A percentile compares a stretch with the other conserved stretches of the same genome.
These are phyloP conservation scores for Eciton burchellii DNA, from an alignment of 1,140 invertebrate species.

Conservation along the genomic window DNA sequence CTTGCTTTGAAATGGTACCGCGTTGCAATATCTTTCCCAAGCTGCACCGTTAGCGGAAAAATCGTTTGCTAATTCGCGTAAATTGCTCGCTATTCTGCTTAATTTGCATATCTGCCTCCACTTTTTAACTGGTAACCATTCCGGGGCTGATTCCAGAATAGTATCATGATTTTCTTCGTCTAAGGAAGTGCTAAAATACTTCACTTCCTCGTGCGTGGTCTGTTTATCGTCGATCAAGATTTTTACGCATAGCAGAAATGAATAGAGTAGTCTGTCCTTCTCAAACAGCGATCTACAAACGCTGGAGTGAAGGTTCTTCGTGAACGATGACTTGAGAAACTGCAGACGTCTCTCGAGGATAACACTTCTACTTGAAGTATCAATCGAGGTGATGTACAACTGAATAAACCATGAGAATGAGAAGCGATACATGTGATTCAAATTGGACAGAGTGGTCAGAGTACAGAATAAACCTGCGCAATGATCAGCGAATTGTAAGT, in stretches of 20 bases:
- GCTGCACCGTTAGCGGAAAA: conserved; percentile 80
- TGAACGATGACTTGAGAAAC: conserved; percentile 88
- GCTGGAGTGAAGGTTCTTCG: conserved; percentile 88
- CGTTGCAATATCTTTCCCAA: conserved; percentile 87
- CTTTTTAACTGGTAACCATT: conserved; percentile 88
- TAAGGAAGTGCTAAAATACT: conserved; percentile 86
- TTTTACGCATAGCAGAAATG: conserved; percentile 88
- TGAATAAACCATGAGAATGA: conserved; percentile 89
- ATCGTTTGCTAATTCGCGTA: conserved; percentile 81
- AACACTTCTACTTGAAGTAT: conserved; percentile 87
- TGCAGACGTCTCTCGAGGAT: conserved; percentile 86
- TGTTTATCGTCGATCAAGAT: conserved; percentile 83
- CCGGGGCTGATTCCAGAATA: conserved; percentile 84
- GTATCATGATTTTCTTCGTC: conserved; percentile 78
- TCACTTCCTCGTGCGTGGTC: conserved; percentile 87
- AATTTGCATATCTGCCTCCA: conserved; percentile 88
- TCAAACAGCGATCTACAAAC: conserved; percentile 90
- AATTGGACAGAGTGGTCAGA: conserved; percentile 87
- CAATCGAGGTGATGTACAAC: conserved; percentile 88
- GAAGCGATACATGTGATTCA: conserved; percentile 92
- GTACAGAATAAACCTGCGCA: conserved; percentile 89
- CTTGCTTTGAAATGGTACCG: conserved; percentile 80
- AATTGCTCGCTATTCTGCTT: conserved; percentile 83
- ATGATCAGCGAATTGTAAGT: conserved; percentile 88
- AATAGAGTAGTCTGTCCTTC: conserved; percentile 90